phyloP scores from a whole-genome alignment of 2,888 invertebrate genomes.

The Drosophila kokeensis region DNA sequence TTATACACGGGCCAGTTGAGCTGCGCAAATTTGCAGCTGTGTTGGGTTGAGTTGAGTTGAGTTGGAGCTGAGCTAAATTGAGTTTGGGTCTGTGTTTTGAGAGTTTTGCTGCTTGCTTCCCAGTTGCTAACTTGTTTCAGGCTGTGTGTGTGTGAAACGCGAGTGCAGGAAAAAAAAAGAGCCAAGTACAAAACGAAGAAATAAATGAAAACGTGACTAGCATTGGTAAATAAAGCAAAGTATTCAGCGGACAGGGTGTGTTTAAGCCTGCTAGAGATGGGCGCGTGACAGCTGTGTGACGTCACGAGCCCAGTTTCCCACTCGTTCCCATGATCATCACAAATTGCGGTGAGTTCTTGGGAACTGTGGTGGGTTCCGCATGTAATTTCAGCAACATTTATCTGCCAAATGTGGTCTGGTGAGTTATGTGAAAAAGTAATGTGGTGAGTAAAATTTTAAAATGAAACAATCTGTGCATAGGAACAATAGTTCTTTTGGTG shows the following conservation, averaged over 20 bases:
- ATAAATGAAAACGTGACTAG: conserved; percentile 78
- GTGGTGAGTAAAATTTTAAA: neutral
- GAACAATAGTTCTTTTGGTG: neutral
- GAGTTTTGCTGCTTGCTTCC: conserved; percentile 22
- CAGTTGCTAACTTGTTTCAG: conserved; percentile 59
- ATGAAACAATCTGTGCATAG: neutral
- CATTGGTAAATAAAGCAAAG: conserved; percentile 78
- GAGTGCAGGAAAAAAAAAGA: conserved; percentile 37
- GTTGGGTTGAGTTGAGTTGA: conserved; percentile 21
- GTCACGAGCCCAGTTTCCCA: conserved; percentile 19
- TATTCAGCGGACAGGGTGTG: conserved; percentile 62
- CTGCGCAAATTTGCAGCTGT: conserved; percentile 19
- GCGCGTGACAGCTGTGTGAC: conserved; percentile 42
- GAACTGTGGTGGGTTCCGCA: neutral
- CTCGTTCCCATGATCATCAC: neutral
- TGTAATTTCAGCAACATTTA: neutral
- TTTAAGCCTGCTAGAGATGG: conserved; percentile 49
- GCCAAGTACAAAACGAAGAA: conserved; percentile 35
- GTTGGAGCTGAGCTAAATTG: conserved; percentile 3
- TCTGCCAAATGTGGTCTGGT: neutral
- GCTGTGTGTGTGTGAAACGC: conserved; percentile 46
- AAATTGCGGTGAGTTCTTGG: conserved; percentile 10
- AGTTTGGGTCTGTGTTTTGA: conserved; percentile 3
- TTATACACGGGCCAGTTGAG: conserved; percentile 48
- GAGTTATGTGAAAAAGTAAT: neutral